These are phyloP conservation scores for Stramonita haemastoma DNA, from an alignment of 2,888 invertebrate genomes.

Conservation along the genomic window DNA sequence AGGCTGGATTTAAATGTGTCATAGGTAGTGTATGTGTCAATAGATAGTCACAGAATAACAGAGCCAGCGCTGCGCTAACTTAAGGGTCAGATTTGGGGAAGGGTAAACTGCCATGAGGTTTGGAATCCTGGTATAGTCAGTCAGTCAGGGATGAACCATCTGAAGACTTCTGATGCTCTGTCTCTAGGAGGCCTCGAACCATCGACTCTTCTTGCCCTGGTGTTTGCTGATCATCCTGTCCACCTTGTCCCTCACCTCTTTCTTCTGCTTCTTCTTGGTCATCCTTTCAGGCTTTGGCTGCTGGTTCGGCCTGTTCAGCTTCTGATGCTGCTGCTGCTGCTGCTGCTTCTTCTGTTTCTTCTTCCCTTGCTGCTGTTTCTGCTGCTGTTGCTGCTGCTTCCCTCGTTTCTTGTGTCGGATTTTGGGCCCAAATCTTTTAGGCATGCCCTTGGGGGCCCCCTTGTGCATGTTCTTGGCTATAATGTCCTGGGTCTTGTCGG, in stretches of 20 bases:
- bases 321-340: not conserved
- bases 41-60: no score
- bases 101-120: no score
- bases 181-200: not conserved
- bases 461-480: conserved; percentile 46
- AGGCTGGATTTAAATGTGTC: no score
- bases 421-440: conserved; percentile 74
- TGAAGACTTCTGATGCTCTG: no score
- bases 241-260: conserved; percentile 57
- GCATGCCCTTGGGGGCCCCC: conserved; percentile 62
- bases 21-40: no score
- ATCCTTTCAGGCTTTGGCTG: conserved; percentile 33
- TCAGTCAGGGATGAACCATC: no score
- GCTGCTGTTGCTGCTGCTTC: conserved; percentile 35
- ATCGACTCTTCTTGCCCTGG: conserved; percentile 50
- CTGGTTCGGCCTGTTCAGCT: conserved; percentile 27
- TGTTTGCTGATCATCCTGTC: conserved; percentile 64
- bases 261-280: conserved; percentile 53
- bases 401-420: conserved; percentile 67
- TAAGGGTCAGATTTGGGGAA: no score
- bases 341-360: conserved; percentile 24
- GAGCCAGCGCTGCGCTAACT: no score
- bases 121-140: no score
- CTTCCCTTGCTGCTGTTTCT: not conserved
- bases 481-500: conserved; percentile 47